phyloP scores from a whole-genome alignment of 2,888 invertebrate genomes.

The Scaptomyza reducta region DNA sequence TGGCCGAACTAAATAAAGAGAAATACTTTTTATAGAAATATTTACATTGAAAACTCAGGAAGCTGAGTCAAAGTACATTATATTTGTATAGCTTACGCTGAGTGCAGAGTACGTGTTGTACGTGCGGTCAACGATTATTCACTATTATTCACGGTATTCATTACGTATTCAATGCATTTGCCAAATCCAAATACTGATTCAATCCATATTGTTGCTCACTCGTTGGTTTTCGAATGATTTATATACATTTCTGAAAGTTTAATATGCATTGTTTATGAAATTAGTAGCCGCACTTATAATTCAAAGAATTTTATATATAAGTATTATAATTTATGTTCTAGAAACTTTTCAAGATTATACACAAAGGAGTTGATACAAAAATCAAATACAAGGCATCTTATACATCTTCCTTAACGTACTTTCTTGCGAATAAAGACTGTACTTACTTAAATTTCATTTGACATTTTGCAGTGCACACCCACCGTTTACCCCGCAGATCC shows the following conservation, averaged over 20 bases:
- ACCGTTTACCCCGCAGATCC: slow-evolving; percentile 94
- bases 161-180: slow-evolving; percentile 30
- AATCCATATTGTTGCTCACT: not conserved
- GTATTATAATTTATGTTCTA: too few relatives aligned
- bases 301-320: too few relatives aligned
- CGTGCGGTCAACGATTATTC: slow-evolving; percentile 16
- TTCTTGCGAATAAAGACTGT: too few relatives aligned
- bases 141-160: slow-evolving; percentile 4
- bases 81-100: not conserved
- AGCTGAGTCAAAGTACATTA: slow-evolving; percentile 29
- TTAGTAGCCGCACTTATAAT: too few relatives aligned
- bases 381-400: too few relatives aligned
- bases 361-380: too few relatives aligned
- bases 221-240: not conserved
- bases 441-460: slow-evolving; percentile 2
- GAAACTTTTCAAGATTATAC: too few relatives aligned
- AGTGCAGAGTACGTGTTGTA: slow-evolving; percentile 30
- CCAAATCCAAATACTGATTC: slow-evolving; percentile 2
- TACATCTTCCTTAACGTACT: too few relatives aligned
- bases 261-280: too few relatives aligned
- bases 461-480: slow-evolving; percentile 89
- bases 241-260: too few relatives aligned
- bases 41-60: not conserved
- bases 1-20: not conserved
- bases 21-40: not conserved